Percentiles rank a stretch among this genome's conserved stretches.
Conservation (phyloP, 30 jellyfish, hydroid and myxozoan genomes). For the Haliclystus octoradiatus region DNA sequence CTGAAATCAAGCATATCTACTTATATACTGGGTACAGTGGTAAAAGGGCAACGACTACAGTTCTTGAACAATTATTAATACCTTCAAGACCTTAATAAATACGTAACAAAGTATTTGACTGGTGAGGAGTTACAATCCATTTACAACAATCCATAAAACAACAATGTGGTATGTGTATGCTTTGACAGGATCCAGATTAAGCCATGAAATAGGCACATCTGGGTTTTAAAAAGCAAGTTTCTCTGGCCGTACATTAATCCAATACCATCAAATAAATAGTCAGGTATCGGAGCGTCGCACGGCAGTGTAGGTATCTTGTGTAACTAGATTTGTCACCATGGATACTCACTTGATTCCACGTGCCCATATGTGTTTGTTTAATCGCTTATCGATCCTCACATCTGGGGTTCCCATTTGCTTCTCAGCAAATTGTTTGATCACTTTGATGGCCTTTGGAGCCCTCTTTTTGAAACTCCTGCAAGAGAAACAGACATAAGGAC, state of each 20-base stretch:
- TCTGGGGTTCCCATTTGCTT: conserved; percentile 97
- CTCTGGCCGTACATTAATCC: background rate
- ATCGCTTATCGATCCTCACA: conserved; percentile 86
- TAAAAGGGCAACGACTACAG: no score
- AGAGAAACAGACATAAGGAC: background rate
- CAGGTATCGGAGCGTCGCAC: background rate
- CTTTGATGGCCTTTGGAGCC: conserved; percentile 95
- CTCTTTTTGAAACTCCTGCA: conserved; percentile 75
- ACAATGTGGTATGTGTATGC: no score
- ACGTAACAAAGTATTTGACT: no score
- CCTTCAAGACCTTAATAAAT: no score
- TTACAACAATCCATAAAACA: no score
- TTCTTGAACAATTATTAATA: no score
- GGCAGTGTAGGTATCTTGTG: background rate
- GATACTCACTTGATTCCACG: conserved; percentile 64
- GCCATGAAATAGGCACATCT: background rate
- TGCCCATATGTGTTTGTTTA: conserved; percentile 87
- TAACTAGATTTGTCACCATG: background rate
- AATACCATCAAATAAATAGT: background rate
- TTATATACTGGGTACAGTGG: no score
- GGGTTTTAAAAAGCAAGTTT: background rate
- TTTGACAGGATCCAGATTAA: background rate
- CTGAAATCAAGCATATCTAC: no score
- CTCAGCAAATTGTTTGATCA: conserved; percentile 74
- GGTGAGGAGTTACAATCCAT: no score